phyloP scores from a whole-genome alignment of 37 sponge, comb jelly and placozoan genomes.

The Bolinopsis microptera region DNA sequence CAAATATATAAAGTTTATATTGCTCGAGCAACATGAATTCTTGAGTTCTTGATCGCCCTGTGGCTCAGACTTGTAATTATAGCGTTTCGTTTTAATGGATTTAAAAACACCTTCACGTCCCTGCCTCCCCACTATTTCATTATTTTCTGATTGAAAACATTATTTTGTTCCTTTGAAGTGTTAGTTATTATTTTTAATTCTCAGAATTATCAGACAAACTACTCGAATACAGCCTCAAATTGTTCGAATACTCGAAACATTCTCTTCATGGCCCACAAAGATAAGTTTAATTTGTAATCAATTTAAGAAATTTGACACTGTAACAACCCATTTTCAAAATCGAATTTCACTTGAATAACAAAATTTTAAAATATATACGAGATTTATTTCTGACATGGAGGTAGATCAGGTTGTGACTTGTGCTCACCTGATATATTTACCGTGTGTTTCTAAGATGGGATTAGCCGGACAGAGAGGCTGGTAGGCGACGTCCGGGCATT shows the following conservation, averaged over 20 bases:
- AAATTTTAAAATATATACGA: background rate
- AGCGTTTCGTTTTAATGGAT: background rate
- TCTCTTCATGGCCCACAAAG: background rate
- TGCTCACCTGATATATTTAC: background rate
- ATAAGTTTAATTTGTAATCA: background rate
- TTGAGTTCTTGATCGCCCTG: background rate
- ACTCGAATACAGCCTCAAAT: too few species aligned
- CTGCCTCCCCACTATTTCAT: too few species aligned
- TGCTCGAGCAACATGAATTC: background rate
- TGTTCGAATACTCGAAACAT: too few species aligned
- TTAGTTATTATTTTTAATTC: too few species aligned
- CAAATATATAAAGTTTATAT: background rate
- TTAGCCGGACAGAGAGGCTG: too few species aligned
- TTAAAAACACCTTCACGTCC: too few species aligned
- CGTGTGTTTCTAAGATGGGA: background rate
- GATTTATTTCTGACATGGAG: background rate
- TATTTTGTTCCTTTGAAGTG: too few species aligned
- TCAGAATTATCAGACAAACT: too few species aligned
- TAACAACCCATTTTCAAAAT: background rate
- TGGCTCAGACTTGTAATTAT: background rate
- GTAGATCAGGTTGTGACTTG: background rate
- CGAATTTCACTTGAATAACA: background rate
- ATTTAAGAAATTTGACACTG: background rate
- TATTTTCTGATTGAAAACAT: too few species aligned
- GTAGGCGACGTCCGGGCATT: too few species aligned